Conservation (phyloP, 2,888 invertebrate genomes). For the Tipula lateralis region DNA sequence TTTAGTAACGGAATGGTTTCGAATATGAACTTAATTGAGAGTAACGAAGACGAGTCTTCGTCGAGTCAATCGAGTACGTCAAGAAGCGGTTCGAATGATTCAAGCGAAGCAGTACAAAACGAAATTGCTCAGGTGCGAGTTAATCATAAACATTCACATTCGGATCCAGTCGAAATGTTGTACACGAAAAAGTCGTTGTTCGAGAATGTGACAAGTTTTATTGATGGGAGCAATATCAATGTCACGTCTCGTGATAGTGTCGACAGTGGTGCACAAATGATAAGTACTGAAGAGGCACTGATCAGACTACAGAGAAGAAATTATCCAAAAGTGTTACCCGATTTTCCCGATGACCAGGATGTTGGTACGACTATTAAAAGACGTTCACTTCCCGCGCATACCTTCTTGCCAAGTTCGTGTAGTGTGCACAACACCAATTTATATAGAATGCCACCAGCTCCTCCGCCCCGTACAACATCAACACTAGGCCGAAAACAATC, state of each 20-base stretch:
- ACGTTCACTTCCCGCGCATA: constrained; percentile 60
- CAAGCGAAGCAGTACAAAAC: background rate
- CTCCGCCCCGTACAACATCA: constrained; percentile 68
- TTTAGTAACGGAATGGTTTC: constrained; percentile 38
- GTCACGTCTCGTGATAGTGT: constrained; percentile 67
- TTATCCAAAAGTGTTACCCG: constrained; percentile 82
- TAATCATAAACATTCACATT: constrained; percentile 61
- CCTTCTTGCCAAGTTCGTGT: constrained; percentile 43
- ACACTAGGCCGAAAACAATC: constrained; percentile 56
- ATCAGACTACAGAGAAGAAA: constrained; percentile 69
- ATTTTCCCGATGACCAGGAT: constrained; percentile 52
- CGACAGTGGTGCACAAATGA: constrained; percentile 40
- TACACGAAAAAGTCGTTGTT: constrained; percentile 41
- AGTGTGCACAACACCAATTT: constrained; percentile 40
- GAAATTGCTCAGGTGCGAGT: constrained; percentile 43
- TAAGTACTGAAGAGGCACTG: constrained; percentile 67
- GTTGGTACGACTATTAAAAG: constrained; percentile 49
- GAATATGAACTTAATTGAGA: constrained; percentile 47
- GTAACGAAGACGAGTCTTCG: constrained; percentile 43
- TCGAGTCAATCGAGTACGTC: background rate
- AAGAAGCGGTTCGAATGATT: background rate
- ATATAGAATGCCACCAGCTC: constrained; percentile 58
- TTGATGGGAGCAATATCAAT: constrained; percentile 56
- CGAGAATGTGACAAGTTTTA: constrained; percentile 50
- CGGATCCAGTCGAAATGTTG: constrained; percentile 63